A percentile compares a stretch with the other conserved stretches of the same genome.
phyloP scores from a whole-genome alignment of 1,140 invertebrate species.

The Drosophila triauraria region DNA sequence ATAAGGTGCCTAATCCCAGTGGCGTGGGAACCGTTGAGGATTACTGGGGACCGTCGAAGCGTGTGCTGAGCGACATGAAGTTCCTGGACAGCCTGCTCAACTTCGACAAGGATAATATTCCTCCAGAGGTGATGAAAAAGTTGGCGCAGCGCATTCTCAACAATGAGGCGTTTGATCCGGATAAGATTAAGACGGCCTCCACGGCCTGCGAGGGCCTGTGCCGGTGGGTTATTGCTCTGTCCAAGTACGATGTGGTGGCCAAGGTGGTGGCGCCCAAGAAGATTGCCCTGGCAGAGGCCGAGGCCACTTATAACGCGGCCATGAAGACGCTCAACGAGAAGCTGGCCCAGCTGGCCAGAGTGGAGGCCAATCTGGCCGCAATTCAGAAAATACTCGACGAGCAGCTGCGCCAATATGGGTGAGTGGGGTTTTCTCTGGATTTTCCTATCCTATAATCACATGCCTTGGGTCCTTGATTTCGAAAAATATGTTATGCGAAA shows the following conservation, averaged over 20 bases:
- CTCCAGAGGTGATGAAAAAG: constrained; percentile 92
- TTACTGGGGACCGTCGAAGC: constrained; percentile 97
- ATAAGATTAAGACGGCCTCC: constrained; percentile 93
- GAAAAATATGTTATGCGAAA: neutral
- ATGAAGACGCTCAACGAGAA: constrained; percentile 91
- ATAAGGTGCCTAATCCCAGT: constrained; percentile 87
- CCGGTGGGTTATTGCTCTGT: constrained; percentile 96
- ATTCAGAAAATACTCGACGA: constrained; percentile 90
- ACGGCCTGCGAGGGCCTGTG: constrained; percentile 93
- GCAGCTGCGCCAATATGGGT: constrained; percentile 85
- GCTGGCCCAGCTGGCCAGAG: constrained; percentile 88
- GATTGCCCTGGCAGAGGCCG: constrained; percentile 91
- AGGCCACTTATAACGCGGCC: constrained; percentile 89
- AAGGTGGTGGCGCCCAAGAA: constrained; percentile 95
- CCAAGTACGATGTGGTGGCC: constrained; percentile 96
- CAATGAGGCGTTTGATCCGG: constrained; percentile 96
- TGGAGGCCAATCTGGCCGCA: constrained; percentile 90
- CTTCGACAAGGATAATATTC: constrained; percentile 97
- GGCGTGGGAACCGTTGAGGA: constrained; percentile 94
- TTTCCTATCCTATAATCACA: neutral
- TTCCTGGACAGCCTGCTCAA: constrained; percentile 94
- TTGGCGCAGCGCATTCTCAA: constrained; percentile 92
- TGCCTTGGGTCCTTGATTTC: too few species aligned
- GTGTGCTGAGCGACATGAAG: constrained; percentile 95
- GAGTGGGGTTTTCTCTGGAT: neutral